Percentiles rank a stretch among this genome's conserved stretches.
phyloP scores from a whole-genome alignment of 1,140 invertebrate species.

The Drosophila kikkawai region DNA sequence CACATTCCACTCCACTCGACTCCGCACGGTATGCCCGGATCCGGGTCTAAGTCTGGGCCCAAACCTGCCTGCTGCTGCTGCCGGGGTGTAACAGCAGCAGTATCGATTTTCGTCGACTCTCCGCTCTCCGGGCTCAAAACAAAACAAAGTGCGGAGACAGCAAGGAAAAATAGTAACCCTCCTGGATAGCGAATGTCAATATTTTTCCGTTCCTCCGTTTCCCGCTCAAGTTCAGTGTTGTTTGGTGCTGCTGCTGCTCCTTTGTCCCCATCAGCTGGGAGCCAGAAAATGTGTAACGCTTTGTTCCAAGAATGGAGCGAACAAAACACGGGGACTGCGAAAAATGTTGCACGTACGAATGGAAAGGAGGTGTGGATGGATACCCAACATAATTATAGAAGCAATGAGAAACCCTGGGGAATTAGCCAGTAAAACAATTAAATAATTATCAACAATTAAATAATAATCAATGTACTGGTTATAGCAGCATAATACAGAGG shows the following conservation, averaged over 20 bases:
- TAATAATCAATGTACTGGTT: constrained; percentile 5
- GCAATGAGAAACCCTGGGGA: constrained; percentile 17
- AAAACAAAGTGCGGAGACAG: constrained; percentile 51
- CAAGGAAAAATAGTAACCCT: constrained; percentile 39
- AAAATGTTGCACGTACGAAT: constrained; percentile 30
- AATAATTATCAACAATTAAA: constrained; percentile 30
- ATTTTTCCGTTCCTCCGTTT: constrained; percentile 24
- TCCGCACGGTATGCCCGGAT: constrained; percentile 5
- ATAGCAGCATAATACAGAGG: not conserved
- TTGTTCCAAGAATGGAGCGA: constrained; percentile 30
- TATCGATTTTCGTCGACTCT: constrained; percentile 71
- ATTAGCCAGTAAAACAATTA: constrained; percentile 9
- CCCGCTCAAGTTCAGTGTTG: constrained; percentile 56
- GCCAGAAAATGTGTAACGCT: constrained; percentile 13
- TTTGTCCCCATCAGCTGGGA: constrained; percentile 41
- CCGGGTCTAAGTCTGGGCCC: constrained; percentile 17
- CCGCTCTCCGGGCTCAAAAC: constrained; percentile 47
- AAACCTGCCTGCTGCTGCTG: constrained; percentile 40
- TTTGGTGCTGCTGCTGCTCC: constrained; percentile 19
- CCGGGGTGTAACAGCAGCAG: constrained; percentile 37
- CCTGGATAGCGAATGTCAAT: constrained; percentile 53
- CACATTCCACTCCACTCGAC: constrained; percentile 46
- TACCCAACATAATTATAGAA: constrained; percentile 18
- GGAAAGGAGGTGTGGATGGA: not conserved
- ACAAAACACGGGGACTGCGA: constrained; percentile 42